Conservation (phyloP, 2,888 invertebrate species). For the Netelia melanura region DNA sequence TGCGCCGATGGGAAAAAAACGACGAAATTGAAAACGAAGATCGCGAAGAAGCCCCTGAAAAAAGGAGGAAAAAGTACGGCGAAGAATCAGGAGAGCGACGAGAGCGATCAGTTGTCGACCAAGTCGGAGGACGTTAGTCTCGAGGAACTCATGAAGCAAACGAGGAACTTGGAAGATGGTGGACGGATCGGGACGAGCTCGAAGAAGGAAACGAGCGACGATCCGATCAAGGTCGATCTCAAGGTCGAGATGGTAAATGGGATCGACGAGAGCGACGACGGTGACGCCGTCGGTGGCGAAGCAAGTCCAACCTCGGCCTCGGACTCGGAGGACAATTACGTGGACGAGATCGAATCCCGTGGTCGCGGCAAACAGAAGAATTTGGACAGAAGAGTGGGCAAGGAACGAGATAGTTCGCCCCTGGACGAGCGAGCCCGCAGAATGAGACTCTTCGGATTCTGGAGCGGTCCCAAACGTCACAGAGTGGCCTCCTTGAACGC, state of each 20-base stretch:
- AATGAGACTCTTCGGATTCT: constrained; percentile 89
- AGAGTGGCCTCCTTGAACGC: constrained; percentile 96
- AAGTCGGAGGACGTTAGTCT: constrained; percentile 71
- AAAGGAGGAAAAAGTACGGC: constrained; percentile 69
- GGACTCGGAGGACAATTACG: constrained; percentile 75
- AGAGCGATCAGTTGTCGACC: constrained; percentile 69
- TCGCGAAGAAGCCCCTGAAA: constrained; percentile 73
- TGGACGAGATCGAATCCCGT: constrained; percentile 84
- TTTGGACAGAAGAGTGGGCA: constrained; percentile 71
- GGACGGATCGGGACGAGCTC: constrained; percentile 46
- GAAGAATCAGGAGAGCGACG: constrained; percentile 74
- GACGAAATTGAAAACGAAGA: constrained; percentile 72
- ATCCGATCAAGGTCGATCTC: constrained; percentile 72
- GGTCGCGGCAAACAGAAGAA: constrained; percentile 82
- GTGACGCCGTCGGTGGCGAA: constrained; percentile 64
- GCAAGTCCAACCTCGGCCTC: constrained; percentile 67
- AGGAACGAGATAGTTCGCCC: constrained; percentile 75
- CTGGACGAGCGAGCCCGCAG: constrained; percentile 83
- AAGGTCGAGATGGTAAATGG: constrained; percentile 75
- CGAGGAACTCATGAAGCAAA: constrained; percentile 77
- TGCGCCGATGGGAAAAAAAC: constrained; percentile 76
- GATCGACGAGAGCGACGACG: constrained; percentile 57
- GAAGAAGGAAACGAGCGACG: constrained; percentile 75
- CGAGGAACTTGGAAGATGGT: constrained; percentile 73
- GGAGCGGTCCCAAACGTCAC: constrained; percentile 92